Base-by-base conservation (phyloP, 1,140 invertebrate genomes). In the Euborellia annulipes region DNA sequence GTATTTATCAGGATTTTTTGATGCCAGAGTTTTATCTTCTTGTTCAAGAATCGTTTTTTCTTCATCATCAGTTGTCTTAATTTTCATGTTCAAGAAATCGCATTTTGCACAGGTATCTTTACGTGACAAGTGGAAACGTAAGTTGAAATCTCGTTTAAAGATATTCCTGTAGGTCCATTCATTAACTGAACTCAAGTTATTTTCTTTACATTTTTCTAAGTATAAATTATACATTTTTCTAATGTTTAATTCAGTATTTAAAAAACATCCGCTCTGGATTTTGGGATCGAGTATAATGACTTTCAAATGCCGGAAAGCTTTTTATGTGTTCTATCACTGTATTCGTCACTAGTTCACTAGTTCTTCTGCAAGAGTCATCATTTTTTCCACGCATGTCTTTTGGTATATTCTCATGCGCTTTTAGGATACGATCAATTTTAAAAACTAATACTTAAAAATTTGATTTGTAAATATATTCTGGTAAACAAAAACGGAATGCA, bases 131-230 rank as follows among this genome's bases (percentile, higher is more conserved):
- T 55, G 45, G 44, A 57, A 55, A 39, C 49, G 36, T 48, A 53
- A 51, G 27, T 55, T 46, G 49, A 57, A 57, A 49, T 54, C 46
- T 19, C 38, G 45, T 44, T 52, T 50, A 47, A 55, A 52, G 14
- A 55, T 54, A 47, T 51, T 50, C 23, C 48, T 51, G 20, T 54
- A 56, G 43, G 30, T 51, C 23, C 36, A 49, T 20, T 55, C 42
- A 47, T 52, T 54, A 45, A 54, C 40, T 36, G 50, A 47, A 30
- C 18, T 46, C 17, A 49, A 45, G 22, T 52, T 53, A 41, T 50
- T 52, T 46, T 53, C 50, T 23, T 47, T 49, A 13, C 52, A 57
- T 46, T 54, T 46, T 50, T 52, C 43, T 17, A 47, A 1, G 45
- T 36, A 41, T 27, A 53, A 50, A 49, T 50, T 47, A 49, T 19